A percentile compares a stretch with the other conserved stretches of the same genome.
Conservation (phyloP, 1,140 invertebrate genomes). For the Brachionus koreanus region DNA sequence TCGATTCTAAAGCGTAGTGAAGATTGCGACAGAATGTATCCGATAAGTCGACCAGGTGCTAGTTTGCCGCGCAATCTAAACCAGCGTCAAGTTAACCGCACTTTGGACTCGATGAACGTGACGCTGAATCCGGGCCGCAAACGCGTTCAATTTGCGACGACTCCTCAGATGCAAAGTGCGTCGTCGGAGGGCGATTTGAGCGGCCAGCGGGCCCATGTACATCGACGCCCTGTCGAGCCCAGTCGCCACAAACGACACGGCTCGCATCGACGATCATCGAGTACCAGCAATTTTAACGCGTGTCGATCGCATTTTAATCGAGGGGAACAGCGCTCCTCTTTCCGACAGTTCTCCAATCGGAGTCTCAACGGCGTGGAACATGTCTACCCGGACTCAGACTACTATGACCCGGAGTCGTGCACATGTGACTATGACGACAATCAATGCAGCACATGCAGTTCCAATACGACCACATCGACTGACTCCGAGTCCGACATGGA, state of each 20-base stretch:
- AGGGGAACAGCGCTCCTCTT: not conserved
- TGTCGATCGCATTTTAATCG: not conserved
- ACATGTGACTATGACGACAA: slow-evolving; percentile 25
- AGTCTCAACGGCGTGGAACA: not conserved
- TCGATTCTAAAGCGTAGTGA: slow-evolving; percentile 10
- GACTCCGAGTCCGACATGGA: slow-evolving; percentile 41
- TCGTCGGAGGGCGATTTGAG: slow-evolving; percentile 22
- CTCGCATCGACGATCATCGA: not conserved
- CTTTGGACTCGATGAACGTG: not conserved
- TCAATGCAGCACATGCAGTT: slow-evolving; percentile 33
- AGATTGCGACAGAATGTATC: slow-evolving; percentile 13
- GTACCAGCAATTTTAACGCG: slow-evolving; percentile 28
- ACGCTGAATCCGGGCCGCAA: slow-evolving; percentile 16
- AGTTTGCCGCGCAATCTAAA: not conserved
- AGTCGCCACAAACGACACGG: not conserved
- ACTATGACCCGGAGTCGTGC: not conserved
- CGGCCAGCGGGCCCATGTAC: too few species aligned
- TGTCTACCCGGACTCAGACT: not conserved
- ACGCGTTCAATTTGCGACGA: slow-evolving; percentile 19
- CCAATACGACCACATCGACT: slow-evolving; percentile 31
- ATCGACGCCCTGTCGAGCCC: not conserved
- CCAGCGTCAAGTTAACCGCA: not conserved
- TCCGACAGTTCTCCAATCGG: not conserved
- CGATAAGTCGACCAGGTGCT: not conserved
- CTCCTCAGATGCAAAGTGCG: slow-evolving; percentile 24